Percentiles rank a stretch among this genome's conserved stretches.
phyloP scores from a whole-genome alignment of 2,113 vertebrate species.

The Oncorhynchus gorbuscha region DNA sequence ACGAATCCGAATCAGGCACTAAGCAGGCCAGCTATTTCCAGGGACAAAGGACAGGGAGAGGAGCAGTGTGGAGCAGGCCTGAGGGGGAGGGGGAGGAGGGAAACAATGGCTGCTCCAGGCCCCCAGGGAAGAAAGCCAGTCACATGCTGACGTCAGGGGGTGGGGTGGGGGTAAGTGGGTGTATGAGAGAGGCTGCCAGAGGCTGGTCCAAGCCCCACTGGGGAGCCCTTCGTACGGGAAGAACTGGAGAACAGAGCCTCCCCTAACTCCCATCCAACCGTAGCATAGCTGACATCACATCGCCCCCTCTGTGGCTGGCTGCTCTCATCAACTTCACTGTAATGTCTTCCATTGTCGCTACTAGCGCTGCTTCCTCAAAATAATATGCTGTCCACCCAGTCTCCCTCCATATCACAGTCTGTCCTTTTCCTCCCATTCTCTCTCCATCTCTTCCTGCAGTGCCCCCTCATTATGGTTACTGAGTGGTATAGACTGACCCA shows the following conservation, averaged over 20 bases:
- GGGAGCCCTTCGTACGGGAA: slow-evolving; percentile 70
- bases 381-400: too few relatives aligned
- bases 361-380: too few relatives aligned
- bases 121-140: slow-evolving; percentile 93
- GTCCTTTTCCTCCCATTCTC: too few relatives aligned
- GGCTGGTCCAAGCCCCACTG: slow-evolving; percentile 87
- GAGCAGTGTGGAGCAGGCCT: slow-evolving; percentile 84
- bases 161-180: slow-evolving; percentile 78
- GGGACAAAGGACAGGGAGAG: slow-evolving; percentile 77
- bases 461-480: neutral
- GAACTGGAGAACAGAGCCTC: slow-evolving; percentile 45
- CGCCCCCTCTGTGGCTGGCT: neutral
- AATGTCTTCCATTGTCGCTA: too few relatives aligned
- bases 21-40: slow-evolving; percentile 78
- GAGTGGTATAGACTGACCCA: neutral
- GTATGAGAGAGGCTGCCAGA: slow-evolving; percentile 92
- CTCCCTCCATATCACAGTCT: neutral
- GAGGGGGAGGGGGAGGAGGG: slow-evolving; percentile 56
- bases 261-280: slow-evolving; percentile 56
- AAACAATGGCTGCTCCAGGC: slow-evolving; percentile 81
- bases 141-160: slow-evolving; percentile 91
- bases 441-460: too few relatives aligned
- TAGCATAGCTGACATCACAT: too few relatives aligned
- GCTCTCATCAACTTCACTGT: neutral
- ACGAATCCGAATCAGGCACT: slow-evolving; percentile 80